Evolutionary conservation across 2,797 vertebrate species (phyloP).

Genomic region (Poecile montanus): DNA sequence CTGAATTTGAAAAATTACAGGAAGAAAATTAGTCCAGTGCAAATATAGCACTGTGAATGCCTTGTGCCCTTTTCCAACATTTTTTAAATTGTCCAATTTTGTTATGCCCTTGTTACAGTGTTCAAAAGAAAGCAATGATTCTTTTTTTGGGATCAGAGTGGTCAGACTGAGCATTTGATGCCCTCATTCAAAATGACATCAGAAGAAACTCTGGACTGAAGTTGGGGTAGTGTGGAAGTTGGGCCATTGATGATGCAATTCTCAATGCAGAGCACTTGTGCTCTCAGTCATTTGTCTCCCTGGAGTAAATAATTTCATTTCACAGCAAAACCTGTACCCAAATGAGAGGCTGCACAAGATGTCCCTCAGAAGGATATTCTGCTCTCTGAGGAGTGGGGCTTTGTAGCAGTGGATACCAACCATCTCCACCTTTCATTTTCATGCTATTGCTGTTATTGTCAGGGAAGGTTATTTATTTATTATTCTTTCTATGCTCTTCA

Average conservation of each 20-base stretch:
- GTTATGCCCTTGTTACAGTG: not conserved
- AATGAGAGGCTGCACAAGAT: not conserved
- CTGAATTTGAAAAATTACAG: not conserved
- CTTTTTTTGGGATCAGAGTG: not conserved
- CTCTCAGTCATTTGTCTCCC: not conserved
- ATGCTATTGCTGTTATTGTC: not conserved
- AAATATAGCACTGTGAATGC: not conserved
- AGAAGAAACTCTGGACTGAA: not conserved
- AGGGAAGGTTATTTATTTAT: not conserved
- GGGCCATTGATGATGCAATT: not conserved
- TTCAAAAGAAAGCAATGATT: not conserved
- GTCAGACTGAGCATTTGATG: not conserved
- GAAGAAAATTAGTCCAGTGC: not conserved
- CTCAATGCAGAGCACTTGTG: not conserved
- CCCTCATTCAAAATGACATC: not conserved
- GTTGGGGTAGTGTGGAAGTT: not conserved
- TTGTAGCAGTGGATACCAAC: rapidly evolving
- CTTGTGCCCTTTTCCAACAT: not conserved
- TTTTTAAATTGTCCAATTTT: not conserved
- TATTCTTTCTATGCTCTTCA: not conserved
- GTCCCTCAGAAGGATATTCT: not conserved
- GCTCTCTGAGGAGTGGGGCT: not conserved
- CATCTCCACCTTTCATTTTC: not conserved
- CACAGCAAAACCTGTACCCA: not conserved
- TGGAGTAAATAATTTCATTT: not conserved